Conservation (phyloP, 1,140 invertebrate genomes). For the Philopotamus ludificatus region DNA sequence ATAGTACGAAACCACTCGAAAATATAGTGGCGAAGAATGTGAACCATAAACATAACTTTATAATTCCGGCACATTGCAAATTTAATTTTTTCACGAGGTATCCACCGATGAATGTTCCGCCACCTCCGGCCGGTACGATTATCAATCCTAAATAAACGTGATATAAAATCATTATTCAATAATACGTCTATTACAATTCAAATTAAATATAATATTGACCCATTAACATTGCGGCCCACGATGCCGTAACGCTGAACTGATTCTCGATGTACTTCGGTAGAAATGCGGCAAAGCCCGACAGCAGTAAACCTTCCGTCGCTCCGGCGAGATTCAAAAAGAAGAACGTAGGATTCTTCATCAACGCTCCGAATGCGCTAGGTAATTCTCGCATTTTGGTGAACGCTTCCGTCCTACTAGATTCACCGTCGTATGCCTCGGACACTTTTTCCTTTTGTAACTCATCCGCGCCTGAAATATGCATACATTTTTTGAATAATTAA, state of each 20-base stretch:
- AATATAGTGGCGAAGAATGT: conserved; percentile 62
- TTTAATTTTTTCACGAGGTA: conserved; percentile 74
- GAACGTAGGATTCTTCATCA: conserved; percentile 77
- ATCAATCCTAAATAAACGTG: conserved; percentile 60
- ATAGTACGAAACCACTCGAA: conserved; percentile 66
- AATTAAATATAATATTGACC: conserved; percentile 55
- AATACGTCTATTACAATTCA: neutral
- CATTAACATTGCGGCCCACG: conserved; percentile 71
- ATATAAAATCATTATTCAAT: too few species aligned
- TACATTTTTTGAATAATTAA: neutral
- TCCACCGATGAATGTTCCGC: conserved; percentile 78
- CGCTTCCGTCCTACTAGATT: conserved; percentile 52
- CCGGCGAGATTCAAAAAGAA: conserved; percentile 77
- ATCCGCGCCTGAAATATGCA: conserved; percentile 56
- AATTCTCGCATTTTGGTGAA: conserved; percentile 66
- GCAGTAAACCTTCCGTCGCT: conserved; percentile 73
- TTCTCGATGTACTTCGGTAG: conserved; percentile 82
- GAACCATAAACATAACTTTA: conserved; percentile 68
- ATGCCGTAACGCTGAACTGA: conserved; percentile 75
- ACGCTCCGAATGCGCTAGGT: conserved; percentile 62
- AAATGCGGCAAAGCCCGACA: conserved; percentile 80
- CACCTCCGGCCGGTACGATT: conserved; percentile 71
- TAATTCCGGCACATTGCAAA: conserved; percentile 71
- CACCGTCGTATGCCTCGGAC: conserved; percentile 66
- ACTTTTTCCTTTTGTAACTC: conserved; percentile 66